These are phyloP conservation scores for Conus betulinus DNA, from an alignment of 1,140 invertebrate genomes.

Conservation along the genomic window DNA sequence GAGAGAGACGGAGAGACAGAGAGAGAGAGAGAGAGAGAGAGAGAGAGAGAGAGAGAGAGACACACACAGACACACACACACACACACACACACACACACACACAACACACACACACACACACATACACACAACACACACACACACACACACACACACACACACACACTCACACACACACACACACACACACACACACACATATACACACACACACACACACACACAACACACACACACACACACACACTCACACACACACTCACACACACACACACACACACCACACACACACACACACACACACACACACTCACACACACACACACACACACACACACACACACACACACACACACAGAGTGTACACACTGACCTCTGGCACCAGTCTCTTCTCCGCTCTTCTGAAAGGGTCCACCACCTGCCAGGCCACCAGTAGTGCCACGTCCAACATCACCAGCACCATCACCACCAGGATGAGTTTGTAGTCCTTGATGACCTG, in stretches of 20 bases:
- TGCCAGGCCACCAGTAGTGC: constrained; percentile 98
- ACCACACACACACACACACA: no score
- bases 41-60: not conserved
- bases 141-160: no score
- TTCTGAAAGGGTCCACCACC: constrained; percentile 95
- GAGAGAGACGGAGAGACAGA: not conserved
- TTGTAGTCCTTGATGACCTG: constrained; percentile 63
- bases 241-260: not conserved
- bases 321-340: no score
- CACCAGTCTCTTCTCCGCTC: constrained; percentile 91
- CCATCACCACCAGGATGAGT: constrained; percentile 96
- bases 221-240: not conserved
- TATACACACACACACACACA: not conserved
- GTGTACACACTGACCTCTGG: constrained; percentile 85
- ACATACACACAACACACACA: not conserved
- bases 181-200: not conserved
- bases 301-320: not conserved
- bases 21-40: not conserved
- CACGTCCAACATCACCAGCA: constrained; percentile 92
- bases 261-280: not conserved
- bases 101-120: not conserved
- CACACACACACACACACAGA: not conserved
- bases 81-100: not conserved
- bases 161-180: not conserved
- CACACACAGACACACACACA: not conserved